These are phyloP conservation scores for Danaus chrysippus DNA, from an alignment of 2,888 invertebrate genomes.

Conservation along the genomic window DNA sequence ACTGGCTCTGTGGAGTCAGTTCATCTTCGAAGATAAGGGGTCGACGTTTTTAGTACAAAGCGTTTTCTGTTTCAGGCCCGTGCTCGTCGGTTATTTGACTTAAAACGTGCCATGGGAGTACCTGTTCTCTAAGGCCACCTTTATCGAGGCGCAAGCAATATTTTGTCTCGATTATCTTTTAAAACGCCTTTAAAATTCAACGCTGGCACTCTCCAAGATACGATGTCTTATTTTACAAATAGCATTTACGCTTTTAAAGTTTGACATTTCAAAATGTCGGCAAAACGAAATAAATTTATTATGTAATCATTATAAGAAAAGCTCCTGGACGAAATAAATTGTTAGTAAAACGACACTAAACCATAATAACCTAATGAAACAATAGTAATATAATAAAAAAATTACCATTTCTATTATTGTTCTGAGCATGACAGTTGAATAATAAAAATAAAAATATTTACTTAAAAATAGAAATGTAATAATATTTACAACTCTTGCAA, in stretches of 20 bases:
- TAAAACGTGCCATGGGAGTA: slow-evolving; percentile 66
- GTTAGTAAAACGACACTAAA: no score
- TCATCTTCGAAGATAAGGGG: slow-evolving; percentile 73
- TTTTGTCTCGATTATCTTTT: slow-evolving; percentile 69
- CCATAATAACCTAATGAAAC: no score
- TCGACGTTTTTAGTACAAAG: slow-evolving; percentile 78
- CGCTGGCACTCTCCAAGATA: slow-evolving; percentile 50
- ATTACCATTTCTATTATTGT: no score
- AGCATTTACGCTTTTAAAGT: slow-evolving; percentile 59
- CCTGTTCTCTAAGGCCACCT: slow-evolving; percentile 62
- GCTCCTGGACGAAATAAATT: no score
- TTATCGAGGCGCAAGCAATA: slow-evolving; percentile 64
- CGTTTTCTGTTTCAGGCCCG: slow-evolving; percentile 74
- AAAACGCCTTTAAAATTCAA: slow-evolving; percentile 62
- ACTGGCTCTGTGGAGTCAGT: slow-evolving; percentile 59
- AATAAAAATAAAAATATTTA: no score
- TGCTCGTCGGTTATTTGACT: slow-evolving; percentile 70
- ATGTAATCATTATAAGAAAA: background rate
- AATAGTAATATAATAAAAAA: no score
- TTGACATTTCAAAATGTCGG: slow-evolving; percentile 27
- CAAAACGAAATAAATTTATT: background rate
- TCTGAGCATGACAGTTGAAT: no score
- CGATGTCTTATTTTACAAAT: slow-evolving; percentile 69
- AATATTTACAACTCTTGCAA: slow-evolving; percentile 1
- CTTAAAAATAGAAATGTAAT: no score